These are phyloP conservation scores for Prolemur simus DNA, from an alignment of 2,113 vertebrate species.

Conservation along the genomic window DNA sequence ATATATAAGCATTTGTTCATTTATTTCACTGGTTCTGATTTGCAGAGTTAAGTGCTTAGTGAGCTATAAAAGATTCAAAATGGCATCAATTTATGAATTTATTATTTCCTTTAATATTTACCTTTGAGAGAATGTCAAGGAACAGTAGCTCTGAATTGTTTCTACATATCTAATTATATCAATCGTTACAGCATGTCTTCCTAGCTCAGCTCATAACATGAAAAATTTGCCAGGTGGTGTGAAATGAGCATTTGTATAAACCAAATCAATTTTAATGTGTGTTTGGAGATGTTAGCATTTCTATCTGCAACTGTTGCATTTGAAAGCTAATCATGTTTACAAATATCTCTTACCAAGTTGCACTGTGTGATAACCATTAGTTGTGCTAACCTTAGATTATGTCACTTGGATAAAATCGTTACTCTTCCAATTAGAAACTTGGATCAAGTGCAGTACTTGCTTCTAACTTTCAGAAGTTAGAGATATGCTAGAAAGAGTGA, in stretches of 20 bases:
- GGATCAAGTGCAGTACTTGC: neutral
- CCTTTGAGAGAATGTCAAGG: neutral
- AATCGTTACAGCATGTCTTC: neutral
- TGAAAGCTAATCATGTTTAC: constrained; percentile 2
- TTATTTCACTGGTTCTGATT: constrained; percentile 43
- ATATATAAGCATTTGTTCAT: constrained; percentile 38
- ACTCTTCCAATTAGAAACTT: neutral
- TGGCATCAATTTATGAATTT: neutral
- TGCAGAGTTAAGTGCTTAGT: neutral
- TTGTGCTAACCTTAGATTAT: neutral
- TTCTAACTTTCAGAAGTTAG: constrained; percentile 17
- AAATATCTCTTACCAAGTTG: neutral
- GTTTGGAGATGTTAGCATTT: neutral
- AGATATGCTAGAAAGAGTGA: neutral
- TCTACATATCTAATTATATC: constrained; percentile 23
- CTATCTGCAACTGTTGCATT: neutral
- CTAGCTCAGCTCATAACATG: neutral
- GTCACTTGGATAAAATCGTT: neutral
- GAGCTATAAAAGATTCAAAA: neutral
- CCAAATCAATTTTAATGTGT: neutral
- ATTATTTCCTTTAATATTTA: constrained; percentile 34
- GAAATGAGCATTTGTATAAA: constrained; percentile 25
- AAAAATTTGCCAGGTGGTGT: neutral
- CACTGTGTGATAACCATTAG: neutral
- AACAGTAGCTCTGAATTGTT: neutral